phyloP scores from a whole-genome alignment of 2,797 vertebrate genomes.

The Sebastes kiyomatsui region DNA sequence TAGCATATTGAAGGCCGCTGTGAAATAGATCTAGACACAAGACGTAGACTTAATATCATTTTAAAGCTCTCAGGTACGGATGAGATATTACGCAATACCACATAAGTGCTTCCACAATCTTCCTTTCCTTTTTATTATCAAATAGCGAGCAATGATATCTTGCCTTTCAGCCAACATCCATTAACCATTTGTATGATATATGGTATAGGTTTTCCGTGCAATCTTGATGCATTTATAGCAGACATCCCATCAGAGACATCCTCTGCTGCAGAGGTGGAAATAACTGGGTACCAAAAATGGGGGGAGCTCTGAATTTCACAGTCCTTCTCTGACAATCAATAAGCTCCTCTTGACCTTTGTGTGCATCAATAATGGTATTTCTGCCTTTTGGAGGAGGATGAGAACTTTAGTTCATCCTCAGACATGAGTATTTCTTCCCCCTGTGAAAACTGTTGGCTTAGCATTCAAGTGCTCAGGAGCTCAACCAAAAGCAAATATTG shows the following conservation, averaged over 20 bases:
- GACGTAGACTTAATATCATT: conserved; percentile 53
- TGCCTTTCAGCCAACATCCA: conserved; percentile 48
- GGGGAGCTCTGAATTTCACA: conserved; percentile 39
- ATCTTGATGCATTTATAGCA: conserved; percentile 37
- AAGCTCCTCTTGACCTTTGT: conserved; percentile 75
- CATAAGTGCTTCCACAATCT: conserved; percentile 46
- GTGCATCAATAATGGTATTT: conserved; percentile 73
- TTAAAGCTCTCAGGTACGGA: conserved; percentile 43
- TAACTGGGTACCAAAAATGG: conserved; percentile 30
- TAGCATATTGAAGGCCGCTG: background rate
- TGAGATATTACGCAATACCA: conserved; percentile 45
- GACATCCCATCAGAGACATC: conserved; percentile 21
- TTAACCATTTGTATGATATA: conserved; percentile 48
- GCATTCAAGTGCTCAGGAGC: conserved; percentile 48
- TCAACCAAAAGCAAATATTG: conserved; percentile 59
- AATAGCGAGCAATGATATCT: conserved; percentile 48
- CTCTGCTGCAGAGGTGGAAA: conserved; percentile 30
- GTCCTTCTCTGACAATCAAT: conserved; percentile 63
- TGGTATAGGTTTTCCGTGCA: background rate
- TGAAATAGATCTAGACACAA: conserved; percentile 43
- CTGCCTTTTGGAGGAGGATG: conserved; percentile 62
- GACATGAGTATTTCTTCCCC: conserved; percentile 52
- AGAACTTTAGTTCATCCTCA: conserved; percentile 61
- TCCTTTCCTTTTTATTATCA: conserved; percentile 50
- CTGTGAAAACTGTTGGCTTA: conserved; percentile 62